Conservation (phyloP, 2,888 invertebrate genomes). For the Drosophila phalerata region DNA sequence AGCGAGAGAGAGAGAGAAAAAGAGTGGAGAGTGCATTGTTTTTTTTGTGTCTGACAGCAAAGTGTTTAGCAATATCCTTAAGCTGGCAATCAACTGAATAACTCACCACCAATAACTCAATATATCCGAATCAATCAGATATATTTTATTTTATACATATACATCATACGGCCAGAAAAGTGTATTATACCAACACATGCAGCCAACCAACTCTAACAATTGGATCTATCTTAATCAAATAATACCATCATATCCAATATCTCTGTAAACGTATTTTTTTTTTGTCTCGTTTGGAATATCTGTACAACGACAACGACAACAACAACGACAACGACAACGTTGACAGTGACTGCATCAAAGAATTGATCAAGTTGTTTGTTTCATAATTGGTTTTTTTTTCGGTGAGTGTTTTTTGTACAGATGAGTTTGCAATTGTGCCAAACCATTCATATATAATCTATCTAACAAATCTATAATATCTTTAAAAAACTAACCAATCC, state of each 20-base stretch:
- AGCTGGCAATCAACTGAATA: conserved; percentile 42
- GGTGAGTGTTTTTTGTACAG: conserved; percentile 59
- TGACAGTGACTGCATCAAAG: conserved; percentile 19
- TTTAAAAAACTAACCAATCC: conserved; percentile 22
- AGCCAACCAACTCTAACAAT: conserved; percentile 28
- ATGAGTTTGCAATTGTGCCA: conserved; percentile 13
- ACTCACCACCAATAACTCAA: conserved; percentile 41
- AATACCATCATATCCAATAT: conserved; percentile 28
- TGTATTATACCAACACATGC: conserved; percentile 12
- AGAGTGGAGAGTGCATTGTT: conserved; percentile 46
- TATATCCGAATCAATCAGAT: conserved; percentile 5
- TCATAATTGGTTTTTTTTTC: conserved; percentile 63
- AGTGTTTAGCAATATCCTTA: conserved; percentile 37
- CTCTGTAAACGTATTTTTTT: conserved; percentile 18
- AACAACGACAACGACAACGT: background rate
- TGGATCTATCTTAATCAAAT: conserved; percentile 42
- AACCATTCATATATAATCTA: conserved; percentile 11
- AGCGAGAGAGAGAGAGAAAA: background rate
- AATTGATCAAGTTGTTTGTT: conserved; percentile 41
- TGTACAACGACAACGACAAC: conserved; percentile 10
- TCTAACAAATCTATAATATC: conserved; percentile 4
- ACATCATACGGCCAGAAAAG: conserved; percentile 25
- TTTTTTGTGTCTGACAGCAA: conserved; percentile 58
- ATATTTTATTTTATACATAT: conserved; percentile 12
- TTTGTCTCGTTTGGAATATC: conserved; percentile 47